Conservation (phyloP, 37 sponge, comb jelly and placozoan genomes). For the Cladorhizidae sp. region DNA sequence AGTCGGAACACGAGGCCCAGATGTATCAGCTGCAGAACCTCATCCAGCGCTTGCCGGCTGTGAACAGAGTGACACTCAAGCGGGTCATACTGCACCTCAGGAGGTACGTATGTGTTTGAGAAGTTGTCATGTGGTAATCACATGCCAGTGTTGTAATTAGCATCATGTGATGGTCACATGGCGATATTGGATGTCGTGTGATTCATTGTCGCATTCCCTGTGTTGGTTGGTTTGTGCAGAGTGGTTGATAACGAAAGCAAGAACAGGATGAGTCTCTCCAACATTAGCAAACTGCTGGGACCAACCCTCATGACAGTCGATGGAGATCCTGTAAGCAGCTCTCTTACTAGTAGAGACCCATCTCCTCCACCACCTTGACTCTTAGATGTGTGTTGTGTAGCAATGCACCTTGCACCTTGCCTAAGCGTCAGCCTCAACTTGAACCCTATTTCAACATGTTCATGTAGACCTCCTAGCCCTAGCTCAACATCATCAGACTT, state of each 20-base stretch:
- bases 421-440: too few relatives aligned
- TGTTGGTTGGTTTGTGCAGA: constrained; percentile 18
- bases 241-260: constrained; percentile 43
- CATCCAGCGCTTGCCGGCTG: constrained; percentile 64
- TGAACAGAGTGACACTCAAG: constrained; percentile 76
- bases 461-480: too few relatives aligned
- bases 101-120: constrained; percentile 22
- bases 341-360: too few relatives aligned
- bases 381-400: too few relatives aligned
- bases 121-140: not conserved
- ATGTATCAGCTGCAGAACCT: constrained; percentile 69
- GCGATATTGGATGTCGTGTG: too few relatives aligned
- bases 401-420: too few relatives aligned
- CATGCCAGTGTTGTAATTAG: not conserved
- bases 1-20: constrained; percentile 48
- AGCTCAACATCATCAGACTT: too few relatives aligned
- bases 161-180: not conserved
- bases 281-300: constrained; percentile 68
- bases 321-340: constrained; percentile 65
- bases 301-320: constrained; percentile 89
- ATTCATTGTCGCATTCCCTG: too few relatives aligned
- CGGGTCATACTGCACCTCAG: constrained; percentile 65
- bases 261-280: constrained; percentile 77
- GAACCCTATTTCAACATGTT: too few relatives aligned
- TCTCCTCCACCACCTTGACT: too few relatives aligned